These are phyloP conservation scores for Percopsis transmontana DNA, from an alignment of 2,113 vertebrate genomes.

Conservation along the genomic window DNA sequence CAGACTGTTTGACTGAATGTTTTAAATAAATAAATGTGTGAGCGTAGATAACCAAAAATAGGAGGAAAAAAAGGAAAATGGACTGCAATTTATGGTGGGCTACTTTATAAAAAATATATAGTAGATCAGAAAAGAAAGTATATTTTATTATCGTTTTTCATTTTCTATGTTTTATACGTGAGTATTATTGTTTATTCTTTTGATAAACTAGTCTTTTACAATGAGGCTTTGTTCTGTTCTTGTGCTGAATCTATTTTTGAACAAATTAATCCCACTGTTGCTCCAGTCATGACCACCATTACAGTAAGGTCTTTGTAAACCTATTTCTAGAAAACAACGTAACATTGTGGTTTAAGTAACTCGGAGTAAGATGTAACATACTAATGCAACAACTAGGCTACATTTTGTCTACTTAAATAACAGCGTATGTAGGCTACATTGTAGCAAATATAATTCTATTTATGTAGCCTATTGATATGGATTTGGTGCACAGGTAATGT, in stretches of 20 bases:
- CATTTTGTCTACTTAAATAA: too few species aligned
- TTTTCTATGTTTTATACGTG: slow-evolving; percentile 65
- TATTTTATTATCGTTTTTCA: slow-evolving; percentile 72
- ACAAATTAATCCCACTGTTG: not conserved
- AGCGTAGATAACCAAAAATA: not conserved
- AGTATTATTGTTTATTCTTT: slow-evolving; percentile 69
- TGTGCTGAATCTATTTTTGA: slow-evolving; percentile 9
- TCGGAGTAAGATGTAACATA: too few species aligned
- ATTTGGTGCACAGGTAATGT: too few species aligned
- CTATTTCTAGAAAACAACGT: too few species aligned
- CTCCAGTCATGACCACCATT: too few species aligned
- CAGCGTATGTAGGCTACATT: too few species aligned
- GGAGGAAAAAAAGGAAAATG: slow-evolving; percentile 29
- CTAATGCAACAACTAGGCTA: too few species aligned
- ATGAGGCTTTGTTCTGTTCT: slow-evolving; percentile 37
- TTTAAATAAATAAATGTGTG: slow-evolving; percentile 27
- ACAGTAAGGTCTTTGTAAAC: too few species aligned
- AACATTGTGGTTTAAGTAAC: too few species aligned
- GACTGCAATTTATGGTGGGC: slow-evolving; percentile 63
- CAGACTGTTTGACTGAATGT: slow-evolving; percentile 24
- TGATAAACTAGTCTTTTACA: slow-evolving; percentile 69
- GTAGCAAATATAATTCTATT: too few species aligned
- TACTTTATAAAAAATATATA: slow-evolving; percentile 33
- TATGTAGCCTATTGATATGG: too few species aligned
- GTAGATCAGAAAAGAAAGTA: slow-evolving; percentile 63